phyloP scores from a whole-genome alignment of 2,797 vertebrate species.

The Rhinoraja longicauda region DNA sequence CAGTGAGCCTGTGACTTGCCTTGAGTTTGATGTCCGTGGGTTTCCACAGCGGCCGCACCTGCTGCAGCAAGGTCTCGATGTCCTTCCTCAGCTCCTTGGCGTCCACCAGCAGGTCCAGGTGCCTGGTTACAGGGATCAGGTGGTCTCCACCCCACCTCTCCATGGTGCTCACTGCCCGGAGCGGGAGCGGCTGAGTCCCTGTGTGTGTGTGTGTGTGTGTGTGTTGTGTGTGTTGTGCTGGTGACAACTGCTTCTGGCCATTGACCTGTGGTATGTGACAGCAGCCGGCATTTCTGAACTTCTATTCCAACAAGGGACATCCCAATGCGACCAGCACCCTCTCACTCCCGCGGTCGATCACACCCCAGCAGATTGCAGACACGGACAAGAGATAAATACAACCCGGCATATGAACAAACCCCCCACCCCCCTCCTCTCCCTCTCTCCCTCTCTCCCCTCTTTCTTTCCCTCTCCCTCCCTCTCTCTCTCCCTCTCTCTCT shows the following conservation, averaged over 20 bases:
- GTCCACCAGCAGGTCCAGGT: constrained; percentile 33
- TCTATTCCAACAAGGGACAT: not conserved
- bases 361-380: not conserved
- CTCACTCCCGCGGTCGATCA: not conserved
- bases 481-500: too few relatives aligned
- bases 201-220: not conserved
- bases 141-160: not conserved
- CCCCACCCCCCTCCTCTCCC: too few relatives aligned
- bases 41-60: constrained; percentile 36
- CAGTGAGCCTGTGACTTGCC: constrained; percentile 34
- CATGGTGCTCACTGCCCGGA: not conserved
- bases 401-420: too few relatives aligned
- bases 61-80: constrained; percentile 1
- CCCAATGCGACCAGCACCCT: not conserved
- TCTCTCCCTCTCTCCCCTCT: too few relatives aligned
- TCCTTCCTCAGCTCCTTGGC: constrained; percentile 23
- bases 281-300: not conserved
- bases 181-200: not conserved
- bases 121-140: not conserved
- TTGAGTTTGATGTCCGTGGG: constrained; percentile 28
- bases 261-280: not conserved
- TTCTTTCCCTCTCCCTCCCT: too few relatives aligned
- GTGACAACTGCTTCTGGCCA: not conserved
- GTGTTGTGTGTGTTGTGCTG: not conserved
- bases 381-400: not conserved